phyloP scores from a whole-genome alignment of 2,113 vertebrate species.

The Cranoglanis bouderius region DNA sequence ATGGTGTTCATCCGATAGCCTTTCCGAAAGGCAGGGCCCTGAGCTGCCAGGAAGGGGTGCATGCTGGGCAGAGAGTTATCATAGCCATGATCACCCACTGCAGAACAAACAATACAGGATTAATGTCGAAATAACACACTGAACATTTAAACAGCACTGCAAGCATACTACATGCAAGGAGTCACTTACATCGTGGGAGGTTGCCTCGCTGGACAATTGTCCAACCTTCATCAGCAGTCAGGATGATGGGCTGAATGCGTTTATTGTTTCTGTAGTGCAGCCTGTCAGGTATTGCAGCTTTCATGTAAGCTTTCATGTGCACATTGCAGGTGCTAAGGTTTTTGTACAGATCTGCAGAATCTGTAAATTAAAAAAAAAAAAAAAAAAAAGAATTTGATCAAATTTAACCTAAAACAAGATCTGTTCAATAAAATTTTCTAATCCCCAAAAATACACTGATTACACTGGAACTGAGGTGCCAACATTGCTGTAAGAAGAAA shows the following conservation, averaged over 20 bases:
- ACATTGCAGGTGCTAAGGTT: conserved; percentile 74
- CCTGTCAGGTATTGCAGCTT: conserved; percentile 82
- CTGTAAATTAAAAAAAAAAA: conserved; percentile 63
- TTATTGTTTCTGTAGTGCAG: conserved; percentile 85
- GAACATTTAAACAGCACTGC: neutral
- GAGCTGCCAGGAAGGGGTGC: conserved; percentile 91
- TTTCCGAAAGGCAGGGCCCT: conserved; percentile 82
- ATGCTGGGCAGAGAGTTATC: conserved; percentile 88
- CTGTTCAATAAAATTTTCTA: neutral
- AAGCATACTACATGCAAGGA: neutral
- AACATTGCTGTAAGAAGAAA: neutral
- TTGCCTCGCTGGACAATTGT: conserved; percentile 80
- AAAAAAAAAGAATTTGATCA: neutral
- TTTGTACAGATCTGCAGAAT: conserved; percentile 68
- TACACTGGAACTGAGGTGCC: neutral
- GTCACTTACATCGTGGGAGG: conserved; percentile 76
- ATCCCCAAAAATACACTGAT: neutral
- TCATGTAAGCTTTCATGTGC: conserved; percentile 86
- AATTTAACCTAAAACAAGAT: neutral
- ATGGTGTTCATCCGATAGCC: conserved; percentile 70
- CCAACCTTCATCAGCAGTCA: conserved; percentile 95
- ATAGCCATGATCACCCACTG: conserved; percentile 96
- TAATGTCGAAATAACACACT: neutral
- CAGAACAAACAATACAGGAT: conserved; percentile 28
- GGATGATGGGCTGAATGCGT: conserved; percentile 85